Evolutionary conservation across 2,888 invertebrate genomes (phyloP), one percentile per base, ranked within the genome.

Genomic region (Chymomyza amoena): DNA sequence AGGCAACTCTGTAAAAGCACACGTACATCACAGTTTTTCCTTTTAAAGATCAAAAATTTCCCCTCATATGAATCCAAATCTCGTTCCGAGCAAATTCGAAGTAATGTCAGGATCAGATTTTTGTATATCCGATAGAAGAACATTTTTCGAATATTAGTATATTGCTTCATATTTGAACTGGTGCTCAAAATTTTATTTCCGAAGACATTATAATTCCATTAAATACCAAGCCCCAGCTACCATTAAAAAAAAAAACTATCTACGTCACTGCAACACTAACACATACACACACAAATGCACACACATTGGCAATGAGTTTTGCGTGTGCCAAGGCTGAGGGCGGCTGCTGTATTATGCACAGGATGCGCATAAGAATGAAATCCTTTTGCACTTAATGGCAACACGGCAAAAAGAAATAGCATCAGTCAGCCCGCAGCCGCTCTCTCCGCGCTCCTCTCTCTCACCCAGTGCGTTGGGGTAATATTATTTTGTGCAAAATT

Each of bases 381-480:
- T 86, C 87, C 87, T 88, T 87, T 86, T 88, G 89, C 85, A 86
- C 89, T 86, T 88, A 88, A 87, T 88, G 86, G 86, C 81, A 80
- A 87, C 81, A 87, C 80, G 75, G 73, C 79, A 77, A 76, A 73
- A 72, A 62, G 68, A 68, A 76, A 69, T 61, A 65, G 61, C 62
- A 69, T 15, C 1, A 67, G 61, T 32, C 54, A 28, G 51, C 62
- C 51, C 65, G 61, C 1, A 7, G 1, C 32, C 50, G 51, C 57
- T 56, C 57, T 64, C 36, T 45, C 3, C 4, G 0, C 4, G 6
- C 18, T 18, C 60, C 52, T 20, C 15, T 6, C 28, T 64, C 25
- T 50, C 45, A 25, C 57, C 20, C 36, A 13, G 15, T 39, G 4
- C 18, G 15, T 52, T 51, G n/a, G 50, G 63, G 73, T 78, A 80